A percentile compares a stretch with the other conserved stretches of the same genome.
These are phyloP conservation scores for Pogonocherus hispidulus DNA, from an alignment of 2,888 invertebrate species.

Conservation along the genomic window DNA sequence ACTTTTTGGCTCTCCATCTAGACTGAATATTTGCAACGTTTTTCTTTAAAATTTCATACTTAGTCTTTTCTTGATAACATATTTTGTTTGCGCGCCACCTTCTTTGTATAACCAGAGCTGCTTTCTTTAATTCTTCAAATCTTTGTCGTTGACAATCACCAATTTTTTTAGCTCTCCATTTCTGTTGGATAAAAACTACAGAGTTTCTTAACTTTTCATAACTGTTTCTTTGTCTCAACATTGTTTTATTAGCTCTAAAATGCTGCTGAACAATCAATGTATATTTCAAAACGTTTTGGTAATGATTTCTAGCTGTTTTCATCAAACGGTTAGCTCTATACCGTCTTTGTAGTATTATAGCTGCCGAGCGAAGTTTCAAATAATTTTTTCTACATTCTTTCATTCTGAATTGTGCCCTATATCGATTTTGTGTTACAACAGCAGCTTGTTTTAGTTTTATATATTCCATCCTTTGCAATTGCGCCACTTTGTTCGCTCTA, in stretches of 20 bases:
- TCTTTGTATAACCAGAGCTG: constrained; percentile 68
- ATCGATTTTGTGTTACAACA: constrained; percentile 68
- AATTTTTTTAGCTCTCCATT: constrained; percentile 65
- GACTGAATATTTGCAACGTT: constrained; percentile 54
- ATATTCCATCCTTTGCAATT: constrained; percentile 38
- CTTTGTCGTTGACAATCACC: constrained; percentile 58
- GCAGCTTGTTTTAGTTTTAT: constrained; percentile 49
- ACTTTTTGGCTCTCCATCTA: constrained; percentile 58
- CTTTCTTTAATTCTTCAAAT: constrained; percentile 50
- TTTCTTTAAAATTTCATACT: constrained; percentile 45
- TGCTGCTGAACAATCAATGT: constrained; percentile 65
- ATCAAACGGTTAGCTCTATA: constrained; percentile 48
- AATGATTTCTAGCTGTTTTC: constrained; percentile 63
- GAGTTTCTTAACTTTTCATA: constrained; percentile 63
- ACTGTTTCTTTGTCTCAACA: constrained; percentile 60
- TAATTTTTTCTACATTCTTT: constrained; percentile 53
- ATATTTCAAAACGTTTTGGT: constrained; percentile 58
- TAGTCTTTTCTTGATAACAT: constrained; percentile 59
- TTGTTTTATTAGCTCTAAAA: constrained; percentile 66
- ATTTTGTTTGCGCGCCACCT: constrained; percentile 66
- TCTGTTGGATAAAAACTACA: constrained; percentile 67
- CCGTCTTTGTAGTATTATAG: constrained; percentile 7
- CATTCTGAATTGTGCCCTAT: constrained; percentile 64
- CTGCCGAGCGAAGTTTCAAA: constrained; percentile 20
- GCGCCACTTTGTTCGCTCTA: constrained; percentile 68